Evolutionary conservation across 2,113 vertebrate genomes (phyloP).

Genomic region (Pseudolaguvia tuberculata): DNA sequence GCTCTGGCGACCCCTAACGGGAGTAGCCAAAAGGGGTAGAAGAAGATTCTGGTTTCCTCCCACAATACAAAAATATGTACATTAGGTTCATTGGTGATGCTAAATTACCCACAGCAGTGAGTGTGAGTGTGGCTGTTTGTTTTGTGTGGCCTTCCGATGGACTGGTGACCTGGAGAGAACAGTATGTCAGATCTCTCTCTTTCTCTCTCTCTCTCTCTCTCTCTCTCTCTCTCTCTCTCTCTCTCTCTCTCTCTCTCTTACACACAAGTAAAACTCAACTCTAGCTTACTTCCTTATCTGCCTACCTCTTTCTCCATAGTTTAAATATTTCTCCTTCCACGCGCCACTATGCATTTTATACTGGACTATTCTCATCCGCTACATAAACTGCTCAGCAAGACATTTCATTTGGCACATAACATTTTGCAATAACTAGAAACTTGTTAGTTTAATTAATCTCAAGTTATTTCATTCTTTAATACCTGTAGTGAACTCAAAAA

Average conservation of each 20-base stretch:
- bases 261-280: not conserved
- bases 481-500: conserved; percentile 5
- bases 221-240: conserved; percentile 11
- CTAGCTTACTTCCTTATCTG: not conserved
- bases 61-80: no score
- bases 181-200: no score
- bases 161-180: no score
- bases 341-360: conserved; percentile 1
- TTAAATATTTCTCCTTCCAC: not conserved
- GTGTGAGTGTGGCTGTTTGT: no score
- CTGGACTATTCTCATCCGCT: no score
- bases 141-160: no score
- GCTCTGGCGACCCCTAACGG: no score
- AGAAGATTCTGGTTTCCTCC: no score
- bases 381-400: not conserved
- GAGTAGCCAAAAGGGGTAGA: no score
- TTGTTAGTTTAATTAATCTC: not conserved
- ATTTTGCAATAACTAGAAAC: not conserved
- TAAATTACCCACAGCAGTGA: no score
- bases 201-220: not conserved
- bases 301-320: not conserved
- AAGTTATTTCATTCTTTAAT: not conserved
- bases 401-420: not conserved
- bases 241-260: not conserved
- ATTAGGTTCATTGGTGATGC: no score